A percentile compares a stretch with the other conserved stretches of the same genome.
These are phyloP conservation scores for Apamea anceps DNA, from an alignment of 2,888 invertebrate genomes.

Conservation along the genomic window DNA sequence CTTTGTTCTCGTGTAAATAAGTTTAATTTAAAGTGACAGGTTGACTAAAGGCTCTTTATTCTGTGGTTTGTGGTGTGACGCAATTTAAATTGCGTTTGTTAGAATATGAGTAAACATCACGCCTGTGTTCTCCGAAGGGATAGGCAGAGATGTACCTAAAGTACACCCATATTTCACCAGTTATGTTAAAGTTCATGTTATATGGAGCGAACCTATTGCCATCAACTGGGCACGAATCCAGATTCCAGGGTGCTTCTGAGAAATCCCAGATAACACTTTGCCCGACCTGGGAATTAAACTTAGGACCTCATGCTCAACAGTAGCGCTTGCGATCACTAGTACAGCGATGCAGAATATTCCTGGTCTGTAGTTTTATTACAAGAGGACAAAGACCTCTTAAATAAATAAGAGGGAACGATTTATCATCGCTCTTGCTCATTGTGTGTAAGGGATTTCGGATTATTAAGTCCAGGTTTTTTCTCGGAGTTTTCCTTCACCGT, in stretches of 20 bases:
- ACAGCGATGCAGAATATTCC: background rate
- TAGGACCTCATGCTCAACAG: background rate
- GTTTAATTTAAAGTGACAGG: slow-evolving; percentile 48
- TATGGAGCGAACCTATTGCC: background rate
- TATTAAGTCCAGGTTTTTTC: background rate
- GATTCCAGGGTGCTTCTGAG: background rate
- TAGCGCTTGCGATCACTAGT: background rate
- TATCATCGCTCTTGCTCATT: background rate
- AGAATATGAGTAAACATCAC: background rate
- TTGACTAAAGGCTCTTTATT: background rate
- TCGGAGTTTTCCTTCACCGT: background rate
- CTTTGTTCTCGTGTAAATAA: slow-evolving; percentile 36
- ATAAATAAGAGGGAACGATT: background rate
- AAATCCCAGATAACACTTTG: background rate
- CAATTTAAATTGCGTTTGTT: background rate
- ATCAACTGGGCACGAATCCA: background rate
- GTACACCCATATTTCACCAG: too few relatives aligned
- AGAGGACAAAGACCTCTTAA: too few relatives aligned
- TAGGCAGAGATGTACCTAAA: background rate
- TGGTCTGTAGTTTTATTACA: background rate
- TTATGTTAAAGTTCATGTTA: background rate
- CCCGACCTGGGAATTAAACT: too few relatives aligned
- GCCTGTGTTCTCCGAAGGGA: background rate
- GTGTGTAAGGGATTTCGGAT: background rate
- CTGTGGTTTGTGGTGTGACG: slow-evolving; percentile 35